These are phyloP conservation scores for Ephestia elutella DNA, from an alignment of 1,140 invertebrate genomes.

Conservation along the genomic window DNA sequence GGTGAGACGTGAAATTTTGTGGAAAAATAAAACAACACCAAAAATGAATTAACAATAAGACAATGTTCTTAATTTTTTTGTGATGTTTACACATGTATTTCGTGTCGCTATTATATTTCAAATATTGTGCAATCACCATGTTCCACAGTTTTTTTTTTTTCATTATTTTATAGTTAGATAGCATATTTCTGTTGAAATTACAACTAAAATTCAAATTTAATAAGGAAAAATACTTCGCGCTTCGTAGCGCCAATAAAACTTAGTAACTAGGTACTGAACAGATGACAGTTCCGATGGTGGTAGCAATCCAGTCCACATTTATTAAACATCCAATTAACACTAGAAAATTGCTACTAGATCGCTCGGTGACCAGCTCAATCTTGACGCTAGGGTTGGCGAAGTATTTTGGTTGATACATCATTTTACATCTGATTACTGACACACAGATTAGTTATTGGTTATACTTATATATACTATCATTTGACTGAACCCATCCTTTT, in stretches of 20 bases:
- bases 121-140: not conserved
- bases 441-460: too few species aligned
- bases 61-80: not conserved
- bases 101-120: not conserved
- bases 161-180: not conserved
- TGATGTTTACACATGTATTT: not conserved
- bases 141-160: too few species aligned
- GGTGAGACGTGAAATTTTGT: too few species aligned
- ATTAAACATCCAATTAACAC: not conserved
- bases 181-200: not conserved
- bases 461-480: too few species aligned
- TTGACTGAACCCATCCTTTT: too few species aligned
- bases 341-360: not conserved
- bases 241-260: too few species aligned
- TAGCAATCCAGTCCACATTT: not conserved
- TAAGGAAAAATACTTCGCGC: too few species aligned
- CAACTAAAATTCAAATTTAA: too few species aligned
- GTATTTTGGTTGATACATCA: too few species aligned
- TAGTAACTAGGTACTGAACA: not conserved
- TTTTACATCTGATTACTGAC: not conserved
- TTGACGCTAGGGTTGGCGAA: not conserved
- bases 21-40: not conserved
- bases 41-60: not conserved
- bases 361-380: not conserved
- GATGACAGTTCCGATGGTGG: not conserved